Conservation (phyloP, 1,140 invertebrate genomes). For the Lanistes nyassanus region DNA sequence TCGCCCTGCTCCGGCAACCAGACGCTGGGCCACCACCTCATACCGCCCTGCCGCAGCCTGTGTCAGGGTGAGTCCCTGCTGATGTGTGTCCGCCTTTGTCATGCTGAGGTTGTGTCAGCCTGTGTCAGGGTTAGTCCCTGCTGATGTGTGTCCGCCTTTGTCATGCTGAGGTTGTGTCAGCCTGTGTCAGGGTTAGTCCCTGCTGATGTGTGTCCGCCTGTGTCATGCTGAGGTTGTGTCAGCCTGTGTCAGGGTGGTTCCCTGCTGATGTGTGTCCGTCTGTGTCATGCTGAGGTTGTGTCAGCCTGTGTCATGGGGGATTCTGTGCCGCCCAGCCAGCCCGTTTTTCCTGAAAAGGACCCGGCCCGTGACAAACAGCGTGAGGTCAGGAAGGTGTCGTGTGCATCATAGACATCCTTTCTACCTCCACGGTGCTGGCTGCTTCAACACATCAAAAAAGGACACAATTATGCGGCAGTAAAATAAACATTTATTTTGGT, state of each 20-base stretch:
- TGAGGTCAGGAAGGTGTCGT: too few relatives aligned
- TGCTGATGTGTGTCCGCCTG: neutral
- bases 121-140: neutral
- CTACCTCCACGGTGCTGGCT: too few relatives aligned
- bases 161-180: neutral
- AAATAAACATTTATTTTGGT: too few relatives aligned
- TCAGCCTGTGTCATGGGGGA: neutral
- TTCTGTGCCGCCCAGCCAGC: too few relatives aligned
- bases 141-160: neutral
- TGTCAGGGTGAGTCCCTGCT: slow-evolving; percentile 48
- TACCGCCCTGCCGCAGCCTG: slow-evolving; percentile 57
- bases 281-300: neutral
- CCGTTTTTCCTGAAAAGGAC: too few relatives aligned
- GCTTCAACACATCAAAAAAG: too few relatives aligned
- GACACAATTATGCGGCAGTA: too few relatives aligned
- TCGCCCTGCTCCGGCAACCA: slow-evolving; percentile 50
- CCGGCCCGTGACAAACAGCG: too few relatives aligned
- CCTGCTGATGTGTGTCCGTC: too few relatives aligned
- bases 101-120: neutral
- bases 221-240: too few relatives aligned
- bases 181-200: neutral
- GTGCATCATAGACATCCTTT: too few relatives aligned
- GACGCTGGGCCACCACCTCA: slow-evolving; percentile 40
- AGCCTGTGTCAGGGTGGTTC: too few relatives aligned
- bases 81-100: neutral